These are phyloP conservation scores for Polydesmus complanatus DNA, from an alignment of 2,888 invertebrate genomes.

Conservation along the genomic window DNA sequence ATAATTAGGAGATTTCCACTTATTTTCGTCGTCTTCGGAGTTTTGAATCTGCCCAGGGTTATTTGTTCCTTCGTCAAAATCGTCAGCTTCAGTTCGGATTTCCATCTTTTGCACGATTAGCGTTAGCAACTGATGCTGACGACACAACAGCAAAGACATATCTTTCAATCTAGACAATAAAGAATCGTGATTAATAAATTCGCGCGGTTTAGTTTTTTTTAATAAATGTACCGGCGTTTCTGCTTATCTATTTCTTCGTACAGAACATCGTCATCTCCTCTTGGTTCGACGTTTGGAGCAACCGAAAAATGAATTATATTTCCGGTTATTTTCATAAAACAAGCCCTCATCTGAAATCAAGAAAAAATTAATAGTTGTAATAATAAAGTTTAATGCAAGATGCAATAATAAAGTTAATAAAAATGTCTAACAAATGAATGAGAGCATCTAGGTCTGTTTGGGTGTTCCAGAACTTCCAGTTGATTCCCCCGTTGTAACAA, in stretches of 20 bases:
- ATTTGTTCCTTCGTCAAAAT: slow-evolving; percentile 63
- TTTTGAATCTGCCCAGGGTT: neutral
- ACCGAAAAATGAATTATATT: neutral
- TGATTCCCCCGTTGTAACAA: slow-evolving; percentile 65
- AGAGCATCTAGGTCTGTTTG: slow-evolving; percentile 41
- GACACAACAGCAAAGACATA: slow-evolving; percentile 39
- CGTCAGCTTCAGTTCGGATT: slow-evolving; percentile 76
- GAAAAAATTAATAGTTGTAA: too few species aligned
- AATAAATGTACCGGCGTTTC: slow-evolving; percentile 7
- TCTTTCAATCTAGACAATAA: slow-evolving; percentile 5
- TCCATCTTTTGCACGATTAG: slow-evolving; percentile 71
- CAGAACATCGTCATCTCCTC: slow-evolving; percentile 7
- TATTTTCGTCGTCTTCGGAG: neutral
- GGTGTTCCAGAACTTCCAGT: slow-evolving; percentile 62
- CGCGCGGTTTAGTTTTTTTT: neutral
- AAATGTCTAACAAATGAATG: slow-evolving; percentile 2
- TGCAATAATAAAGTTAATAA: too few species aligned
- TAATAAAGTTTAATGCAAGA: too few species aligned
- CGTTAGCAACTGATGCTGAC: slow-evolving; percentile 59
- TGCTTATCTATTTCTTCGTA: slow-evolving; percentile 13
- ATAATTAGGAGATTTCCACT: slow-evolving; percentile 15
- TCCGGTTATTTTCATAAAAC: neutral
- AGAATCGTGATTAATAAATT: neutral
- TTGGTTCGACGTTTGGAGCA: neutral
- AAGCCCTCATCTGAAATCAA: neutral